Percentiles rank a stretch among this genome's conserved stretches.
Evolutionary conservation across 1,140 invertebrate genomes (phyloP).

Genomic region (Eulimnadia texana): DNA sequence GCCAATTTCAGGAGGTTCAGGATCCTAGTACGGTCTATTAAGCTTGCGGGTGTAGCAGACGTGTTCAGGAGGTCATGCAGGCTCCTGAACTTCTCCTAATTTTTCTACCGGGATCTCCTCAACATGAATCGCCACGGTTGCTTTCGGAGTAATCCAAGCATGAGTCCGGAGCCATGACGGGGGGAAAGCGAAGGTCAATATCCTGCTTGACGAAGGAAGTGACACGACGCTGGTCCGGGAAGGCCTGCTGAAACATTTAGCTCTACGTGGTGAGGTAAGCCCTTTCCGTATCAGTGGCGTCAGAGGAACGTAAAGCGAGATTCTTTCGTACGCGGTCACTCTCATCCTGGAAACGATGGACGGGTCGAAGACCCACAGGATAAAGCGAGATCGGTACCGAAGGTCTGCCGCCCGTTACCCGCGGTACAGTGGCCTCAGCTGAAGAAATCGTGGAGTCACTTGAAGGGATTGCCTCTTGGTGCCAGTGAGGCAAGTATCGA

Average conservation of each 20-base stretch:
- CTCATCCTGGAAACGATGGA: not conserved
- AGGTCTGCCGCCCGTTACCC: not conserved
- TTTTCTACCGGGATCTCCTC: too few relatives aligned
- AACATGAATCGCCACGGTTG: too few relatives aligned
- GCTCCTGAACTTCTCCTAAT: too few relatives aligned
- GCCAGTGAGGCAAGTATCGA: not conserved
- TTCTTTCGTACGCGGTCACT: not conserved
- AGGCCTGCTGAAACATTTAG: not conserved
- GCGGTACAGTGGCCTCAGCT: not conserved
- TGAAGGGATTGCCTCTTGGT: not conserved
- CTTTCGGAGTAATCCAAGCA: not conserved
- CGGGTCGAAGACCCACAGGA: not conserved
- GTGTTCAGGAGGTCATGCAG: too few relatives aligned
- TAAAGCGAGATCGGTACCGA: not conserved
- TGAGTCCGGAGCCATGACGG: not conserved
- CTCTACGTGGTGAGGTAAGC: not conserved
- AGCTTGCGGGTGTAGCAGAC: too few relatives aligned
- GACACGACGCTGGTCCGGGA: not conserved
- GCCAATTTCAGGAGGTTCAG: too few relatives aligned
- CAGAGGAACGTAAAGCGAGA: not conserved
- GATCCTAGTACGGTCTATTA: too few relatives aligned
- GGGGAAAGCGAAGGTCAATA: not conserved
- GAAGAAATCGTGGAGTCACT: not conserved
- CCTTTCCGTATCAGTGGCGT: not conserved
- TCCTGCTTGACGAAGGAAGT: conserved; percentile 7